Conservation (phyloP, 1,140 invertebrate species). For the Sinella curviseta region DNA sequence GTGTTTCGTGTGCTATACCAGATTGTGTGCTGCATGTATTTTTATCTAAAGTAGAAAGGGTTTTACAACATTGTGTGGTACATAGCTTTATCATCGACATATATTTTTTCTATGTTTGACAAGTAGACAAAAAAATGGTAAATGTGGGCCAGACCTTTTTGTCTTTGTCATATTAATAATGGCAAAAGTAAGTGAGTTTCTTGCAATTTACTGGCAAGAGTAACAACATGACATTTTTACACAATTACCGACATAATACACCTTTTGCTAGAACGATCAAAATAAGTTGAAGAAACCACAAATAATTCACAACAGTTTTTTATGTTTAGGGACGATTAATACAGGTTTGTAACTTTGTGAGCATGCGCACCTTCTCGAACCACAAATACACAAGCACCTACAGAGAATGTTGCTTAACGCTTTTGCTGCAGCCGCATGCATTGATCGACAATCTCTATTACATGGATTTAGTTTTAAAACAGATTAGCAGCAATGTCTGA, state of each 20-base stretch:
- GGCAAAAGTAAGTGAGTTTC: too few species aligned
- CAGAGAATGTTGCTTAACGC: too few species aligned
- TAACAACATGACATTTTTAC: background rate
- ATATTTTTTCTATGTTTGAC: background rate
- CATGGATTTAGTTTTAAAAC: too few species aligned
- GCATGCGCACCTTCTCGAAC: too few species aligned
- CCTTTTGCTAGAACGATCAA: background rate
- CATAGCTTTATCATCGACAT: background rate
- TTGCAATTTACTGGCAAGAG: background rate
- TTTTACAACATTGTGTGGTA: background rate
- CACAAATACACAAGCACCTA: too few species aligned
- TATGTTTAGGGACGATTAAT: too few species aligned
- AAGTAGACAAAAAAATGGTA: background rate
- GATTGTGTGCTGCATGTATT: background rate
- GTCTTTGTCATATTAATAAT: background rate
- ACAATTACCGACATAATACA: background rate
- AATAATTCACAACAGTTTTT: background rate
- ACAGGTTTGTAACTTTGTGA: too few species aligned
- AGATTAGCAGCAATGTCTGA: too few species aligned
- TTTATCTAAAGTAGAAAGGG: background rate
- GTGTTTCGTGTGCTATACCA: background rate
- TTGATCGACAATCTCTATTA: too few species aligned
- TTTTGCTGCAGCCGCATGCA: too few species aligned
- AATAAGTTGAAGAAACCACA: background rate
- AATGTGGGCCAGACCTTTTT: slow-evolving; percentile 6